Evolutionary conservation across 2,797 vertebrate species (phyloP).

Genomic region (Lutjanus argentimaculatus): DNA sequence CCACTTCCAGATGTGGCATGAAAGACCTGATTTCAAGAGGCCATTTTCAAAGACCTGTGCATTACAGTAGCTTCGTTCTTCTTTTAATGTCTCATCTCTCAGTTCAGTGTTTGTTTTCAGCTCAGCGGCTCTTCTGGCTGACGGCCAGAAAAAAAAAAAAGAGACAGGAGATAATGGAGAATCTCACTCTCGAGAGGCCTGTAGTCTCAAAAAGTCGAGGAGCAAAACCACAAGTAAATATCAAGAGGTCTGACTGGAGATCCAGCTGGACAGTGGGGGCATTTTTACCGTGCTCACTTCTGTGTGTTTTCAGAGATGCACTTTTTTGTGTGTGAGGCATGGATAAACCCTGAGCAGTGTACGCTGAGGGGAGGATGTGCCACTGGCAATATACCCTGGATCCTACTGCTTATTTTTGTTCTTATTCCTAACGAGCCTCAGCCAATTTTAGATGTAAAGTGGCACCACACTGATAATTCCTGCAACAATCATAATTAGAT

Average conservation of each 20-base stretch:
- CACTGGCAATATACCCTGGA: neutral
- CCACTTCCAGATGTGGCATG: slow-evolving; percentile 37
- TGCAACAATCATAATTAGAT: neutral
- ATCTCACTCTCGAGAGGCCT: slow-evolving; percentile 16
- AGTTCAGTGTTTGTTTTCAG: slow-evolving; percentile 38
- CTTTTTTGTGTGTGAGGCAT: slow-evolving; percentile 1
- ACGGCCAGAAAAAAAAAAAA: slow-evolving; percentile 22
- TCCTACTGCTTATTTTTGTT: neutral
- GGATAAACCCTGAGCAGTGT: slow-evolving; percentile 9
- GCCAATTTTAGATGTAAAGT: neutral
- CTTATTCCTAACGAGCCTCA: neutral
- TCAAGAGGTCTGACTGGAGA: slow-evolving; percentile 42
- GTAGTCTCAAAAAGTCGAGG: slow-evolving; percentile 21
- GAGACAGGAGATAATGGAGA: neutral
- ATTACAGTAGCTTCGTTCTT: slow-evolving; percentile 17
- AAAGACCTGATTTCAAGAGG: slow-evolving; percentile 36
- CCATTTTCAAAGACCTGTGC: slow-evolving; percentile 40
- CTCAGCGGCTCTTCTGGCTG: slow-evolving; percentile 37
- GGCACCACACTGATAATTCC: neutral
- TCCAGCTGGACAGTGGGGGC: slow-evolving; percentile 7
- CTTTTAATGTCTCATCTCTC: slow-evolving; percentile 45
- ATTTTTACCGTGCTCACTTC: slow-evolving; percentile 18
- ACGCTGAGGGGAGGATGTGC: neutral
- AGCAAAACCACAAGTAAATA: slow-evolving; percentile 41
- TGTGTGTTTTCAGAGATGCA: slow-evolving; percentile 14